These are phyloP conservation scores for Vireo griseus DNA, from an alignment of 2,797 vertebrate species.

Conservation along the genomic window DNA sequence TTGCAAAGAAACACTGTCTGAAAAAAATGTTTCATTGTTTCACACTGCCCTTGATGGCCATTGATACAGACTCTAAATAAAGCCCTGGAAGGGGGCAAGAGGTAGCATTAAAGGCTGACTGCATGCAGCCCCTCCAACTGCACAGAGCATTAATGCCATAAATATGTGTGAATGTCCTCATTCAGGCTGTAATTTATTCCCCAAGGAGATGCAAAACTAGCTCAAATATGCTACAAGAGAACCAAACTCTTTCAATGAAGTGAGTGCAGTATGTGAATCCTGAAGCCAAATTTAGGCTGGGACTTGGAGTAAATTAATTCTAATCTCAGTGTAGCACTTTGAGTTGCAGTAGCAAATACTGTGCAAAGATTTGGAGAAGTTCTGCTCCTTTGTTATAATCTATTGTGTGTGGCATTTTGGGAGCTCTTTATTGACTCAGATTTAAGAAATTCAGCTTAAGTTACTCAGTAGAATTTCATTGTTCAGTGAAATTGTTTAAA, in stretches of 20 bases:
- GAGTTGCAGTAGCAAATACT: neutral
- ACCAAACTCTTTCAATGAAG: neutral
- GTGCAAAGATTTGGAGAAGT: neutral
- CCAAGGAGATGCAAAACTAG: constrained; percentile 36
- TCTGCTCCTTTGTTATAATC: neutral
- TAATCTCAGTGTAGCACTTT: neutral
- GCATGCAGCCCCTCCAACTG: neutral
- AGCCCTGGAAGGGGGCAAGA: neutral
- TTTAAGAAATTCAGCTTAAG: neutral
- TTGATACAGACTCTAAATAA: neutral
- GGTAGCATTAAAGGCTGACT: neutral
- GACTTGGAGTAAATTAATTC: neutral
- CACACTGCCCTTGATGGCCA: neutral
- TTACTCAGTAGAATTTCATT: neutral
- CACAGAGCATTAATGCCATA: neutral
- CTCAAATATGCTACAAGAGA: constrained; percentile 3
- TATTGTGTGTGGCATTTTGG: neutral
- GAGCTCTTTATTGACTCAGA: neutral
- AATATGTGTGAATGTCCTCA: constrained; percentile 51
- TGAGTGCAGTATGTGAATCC: neutral
- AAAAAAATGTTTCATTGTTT: neutral
- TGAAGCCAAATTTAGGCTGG: constrained; percentile 38
- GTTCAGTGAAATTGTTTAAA: neutral
- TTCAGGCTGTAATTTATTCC: constrained; percentile 51
- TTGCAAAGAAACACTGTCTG: neutral